Evolutionary conservation across 2,113 vertebrate genomes (phyloP), one percentile per base, ranked within the genome.

Genomic region (Lipotes vexillifer): DNA sequence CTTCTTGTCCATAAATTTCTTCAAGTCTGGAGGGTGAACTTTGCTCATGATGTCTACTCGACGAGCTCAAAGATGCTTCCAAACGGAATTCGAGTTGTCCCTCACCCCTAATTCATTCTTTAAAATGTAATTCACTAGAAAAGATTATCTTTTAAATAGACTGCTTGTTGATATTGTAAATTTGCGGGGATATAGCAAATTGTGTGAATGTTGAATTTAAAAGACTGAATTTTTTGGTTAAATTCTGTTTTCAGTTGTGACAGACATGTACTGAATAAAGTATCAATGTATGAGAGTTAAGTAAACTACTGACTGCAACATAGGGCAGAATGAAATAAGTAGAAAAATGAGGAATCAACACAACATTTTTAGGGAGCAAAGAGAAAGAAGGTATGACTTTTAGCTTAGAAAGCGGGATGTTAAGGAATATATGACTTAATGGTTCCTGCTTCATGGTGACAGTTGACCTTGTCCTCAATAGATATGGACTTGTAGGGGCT

Each of bases 81-180:
- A 52, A 52, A 52, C 0, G 52, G 52, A 52, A 52, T 52, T 52
- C 15, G 15, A 52, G 52, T 52, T 52, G 52, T 52, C 52, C 52
- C 52, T 52, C 52, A 52, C 52, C 29, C 44, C 74, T 52, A 77
- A 52, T 77, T 77, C 8, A 72, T 52, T 59, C 4, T 68, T 93
- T 84, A 94, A 86, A 91, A 59, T 61, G 5, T 80, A 72, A 80
- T 59, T 93, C 2, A 61, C 14, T 59, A 49, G 92, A 68, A 81
- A 68, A 96, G 10, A 71, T 83, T 55, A 61, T 66, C 38, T 90
- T 94, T 93, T 91, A 88, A 93, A 52, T 71, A 95, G 38, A 57
- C 36, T 81, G 11, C 36, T 95, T 90, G 14, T 68, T 82, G 36
- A 31, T 96, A 27, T 21, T 68, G n/a, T 63, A 77, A 97, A 20